phyloP scores from a whole-genome alignment of 2,888 invertebrate genomes.

The Aphodius sticticus region DNA sequence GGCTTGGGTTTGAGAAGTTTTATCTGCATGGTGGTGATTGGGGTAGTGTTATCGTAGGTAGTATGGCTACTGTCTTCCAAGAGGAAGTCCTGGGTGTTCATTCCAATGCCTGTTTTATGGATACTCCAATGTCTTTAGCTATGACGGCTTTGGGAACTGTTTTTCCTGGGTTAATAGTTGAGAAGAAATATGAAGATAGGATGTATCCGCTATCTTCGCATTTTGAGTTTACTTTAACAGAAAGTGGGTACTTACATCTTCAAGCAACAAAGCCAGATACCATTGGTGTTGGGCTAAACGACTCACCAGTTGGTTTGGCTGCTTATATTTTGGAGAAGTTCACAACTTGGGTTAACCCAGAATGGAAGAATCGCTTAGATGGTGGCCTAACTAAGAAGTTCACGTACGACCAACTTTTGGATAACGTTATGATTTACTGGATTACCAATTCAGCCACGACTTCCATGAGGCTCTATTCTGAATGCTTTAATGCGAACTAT shows the following conservation, averaged over 20 bases:
- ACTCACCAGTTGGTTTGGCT: slow-evolving; percentile 82
- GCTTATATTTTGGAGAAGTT: slow-evolving; percentile 89
- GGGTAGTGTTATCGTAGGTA: slow-evolving; percentile 72
- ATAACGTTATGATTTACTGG: slow-evolving; percentile 87
- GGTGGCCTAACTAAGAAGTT: slow-evolving; percentile 73
- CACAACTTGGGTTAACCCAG: slow-evolving; percentile 71
- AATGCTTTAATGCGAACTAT: slow-evolving; percentile 60
- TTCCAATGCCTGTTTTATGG: slow-evolving; percentile 62
- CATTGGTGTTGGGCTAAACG: slow-evolving; percentile 71
- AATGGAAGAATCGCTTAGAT: slow-evolving; percentile 61
- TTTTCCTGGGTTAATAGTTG: slow-evolving; percentile 67
- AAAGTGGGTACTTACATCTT: slow-evolving; percentile 74
- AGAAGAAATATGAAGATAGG: slow-evolving; percentile 61
- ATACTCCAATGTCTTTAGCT: slow-evolving; percentile 58
- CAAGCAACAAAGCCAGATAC: slow-evolving; percentile 92
- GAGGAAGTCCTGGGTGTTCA: slow-evolving; percentile 65
- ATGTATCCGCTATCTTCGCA: slow-evolving; percentile 64
- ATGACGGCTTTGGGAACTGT: slow-evolving; percentile 63
- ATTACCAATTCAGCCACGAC: slow-evolving; percentile 74
- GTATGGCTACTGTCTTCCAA: slow-evolving; percentile 71
- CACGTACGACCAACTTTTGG: slow-evolving; percentile 74
- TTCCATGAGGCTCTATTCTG: slow-evolving; percentile 78
- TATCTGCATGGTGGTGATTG: slow-evolving; percentile 85
- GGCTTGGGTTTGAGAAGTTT: slow-evolving; percentile 72
- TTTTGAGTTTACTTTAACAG: slow-evolving; percentile 60